phyloP scores from a whole-genome alignment of 2,888 invertebrate genomes.

The Pseudococcus jackbeardsleyi region DNA sequence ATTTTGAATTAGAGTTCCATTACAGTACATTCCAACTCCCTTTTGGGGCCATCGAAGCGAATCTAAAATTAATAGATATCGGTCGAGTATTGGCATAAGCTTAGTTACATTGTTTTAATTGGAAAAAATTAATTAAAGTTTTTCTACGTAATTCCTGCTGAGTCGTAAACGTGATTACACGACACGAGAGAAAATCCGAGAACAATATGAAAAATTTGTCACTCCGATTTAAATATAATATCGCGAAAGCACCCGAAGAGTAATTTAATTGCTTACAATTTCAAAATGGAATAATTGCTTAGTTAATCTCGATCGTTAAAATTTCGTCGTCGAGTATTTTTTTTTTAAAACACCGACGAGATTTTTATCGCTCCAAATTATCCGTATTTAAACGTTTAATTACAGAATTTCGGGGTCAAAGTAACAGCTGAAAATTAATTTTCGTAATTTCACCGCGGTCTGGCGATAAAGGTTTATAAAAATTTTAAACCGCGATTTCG shows the following conservation, averaged over 20 bases:
- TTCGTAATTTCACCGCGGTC: not conserved
- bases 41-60: not conserved
- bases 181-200: not conserved
- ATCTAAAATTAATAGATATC: not conserved
- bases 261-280: not conserved
- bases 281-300: not conserved
- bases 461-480: not conserved
- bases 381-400: not conserved
- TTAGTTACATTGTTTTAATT: not conserved
- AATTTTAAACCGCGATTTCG: not conserved
- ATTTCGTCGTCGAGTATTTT: not conserved
- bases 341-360: not conserved
- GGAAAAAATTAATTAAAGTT: not conserved
- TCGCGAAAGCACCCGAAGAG: not conserved
- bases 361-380: not conserved
- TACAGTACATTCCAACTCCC: not conserved
- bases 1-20: not conserved
- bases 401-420: not conserved
- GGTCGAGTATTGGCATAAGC: not conserved
- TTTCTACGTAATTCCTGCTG: not conserved
- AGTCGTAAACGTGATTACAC: not conserved
- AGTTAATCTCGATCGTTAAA: not conserved
- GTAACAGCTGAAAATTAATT: not conserved
- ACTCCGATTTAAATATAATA: not conserved
- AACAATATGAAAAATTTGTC: not conserved